A percentile compares a stretch with the other conserved stretches of the same genome.
phyloP scores from a whole-genome alignment of 2,888 invertebrate genomes.

The Coleophora deauratella region DNA sequence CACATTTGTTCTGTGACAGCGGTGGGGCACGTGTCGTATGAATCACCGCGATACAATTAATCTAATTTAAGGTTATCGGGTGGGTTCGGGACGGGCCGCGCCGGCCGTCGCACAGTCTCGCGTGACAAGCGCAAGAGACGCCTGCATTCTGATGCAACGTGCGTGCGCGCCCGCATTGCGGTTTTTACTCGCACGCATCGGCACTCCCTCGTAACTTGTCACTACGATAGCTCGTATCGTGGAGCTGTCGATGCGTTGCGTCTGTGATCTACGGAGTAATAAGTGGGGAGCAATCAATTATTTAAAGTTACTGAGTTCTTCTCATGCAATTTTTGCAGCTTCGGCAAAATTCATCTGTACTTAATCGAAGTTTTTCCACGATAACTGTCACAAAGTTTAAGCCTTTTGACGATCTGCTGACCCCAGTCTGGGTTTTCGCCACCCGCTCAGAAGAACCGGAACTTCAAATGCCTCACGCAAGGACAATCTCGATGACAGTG shows the following conservation, averaged over 20 bases:
- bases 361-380: too few species aligned
- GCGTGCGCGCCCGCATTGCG: conserved; percentile 16
- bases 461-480: conserved; percentile 10
- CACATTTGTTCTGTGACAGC: conserved; percentile 62
- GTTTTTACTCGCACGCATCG: background rate
- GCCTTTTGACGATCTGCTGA: too few species aligned
- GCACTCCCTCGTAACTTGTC: conserved; percentile 14
- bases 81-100: conserved; percentile 49
- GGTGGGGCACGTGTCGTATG: conserved; percentile 52
- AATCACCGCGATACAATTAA: conserved; percentile 71
- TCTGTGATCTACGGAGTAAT: too few species aligned
- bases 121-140: conserved; percentile 40
- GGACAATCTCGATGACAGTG: conserved; percentile 38
- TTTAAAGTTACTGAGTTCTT: too few species aligned
- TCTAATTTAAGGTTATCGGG: conserved; percentile 72
- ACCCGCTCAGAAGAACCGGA: conserved; percentile 4
- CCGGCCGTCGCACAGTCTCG: conserved; percentile 67
- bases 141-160: conserved; percentile 31
- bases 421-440: too few species aligned
- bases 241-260: too few species aligned
- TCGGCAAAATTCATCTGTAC: too few species aligned
- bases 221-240: conserved; percentile 11
- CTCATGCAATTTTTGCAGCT: too few species aligned
- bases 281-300: background rate
- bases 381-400: too few species aligned